phyloP scores from a whole-genome alignment of 2,113 vertebrate species.

The Tinamus guttatus region DNA sequence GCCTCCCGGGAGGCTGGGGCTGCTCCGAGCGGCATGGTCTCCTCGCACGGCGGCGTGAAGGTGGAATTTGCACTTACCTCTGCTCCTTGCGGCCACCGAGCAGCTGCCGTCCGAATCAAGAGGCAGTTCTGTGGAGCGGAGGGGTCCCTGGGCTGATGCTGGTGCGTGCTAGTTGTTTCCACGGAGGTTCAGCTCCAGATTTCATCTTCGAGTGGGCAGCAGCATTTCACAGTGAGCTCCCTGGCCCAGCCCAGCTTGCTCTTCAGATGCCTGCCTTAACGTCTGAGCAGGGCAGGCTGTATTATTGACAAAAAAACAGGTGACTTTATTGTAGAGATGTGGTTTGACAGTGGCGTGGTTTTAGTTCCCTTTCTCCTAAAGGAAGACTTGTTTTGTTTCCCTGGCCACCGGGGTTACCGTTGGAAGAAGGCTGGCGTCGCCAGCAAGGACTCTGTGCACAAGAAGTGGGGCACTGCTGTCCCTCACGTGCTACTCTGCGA shows the following conservation, averaged over 20 bases:
- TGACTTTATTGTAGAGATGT: not conserved
- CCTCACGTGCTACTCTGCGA: not conserved
- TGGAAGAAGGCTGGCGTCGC: not conserved
- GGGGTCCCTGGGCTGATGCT: not conserved
- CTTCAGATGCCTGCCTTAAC: not conserved
- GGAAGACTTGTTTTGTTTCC: not conserved
- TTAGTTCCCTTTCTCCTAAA: not conserved
- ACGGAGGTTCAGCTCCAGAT: not conserved
- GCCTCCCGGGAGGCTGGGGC: not conserved
- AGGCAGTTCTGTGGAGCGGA: not conserved
- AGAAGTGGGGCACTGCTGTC: not conserved
- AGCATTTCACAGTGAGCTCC: not conserved
- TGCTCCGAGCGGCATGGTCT: not conserved
- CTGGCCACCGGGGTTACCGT: not conserved
- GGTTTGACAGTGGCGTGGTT: not conserved
- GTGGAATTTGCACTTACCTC: not conserved
- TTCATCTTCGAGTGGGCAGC: not conserved
- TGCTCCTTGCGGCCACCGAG: not conserved
- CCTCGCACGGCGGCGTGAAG: accelerated
- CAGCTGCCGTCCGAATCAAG: not conserved
- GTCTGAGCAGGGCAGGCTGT: not conserved
- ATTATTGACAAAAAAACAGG: not conserved
- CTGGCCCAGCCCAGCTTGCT: not conserved
- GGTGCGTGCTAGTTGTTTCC: not conserved
- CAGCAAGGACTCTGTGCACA: not conserved